phyloP scores from a whole-genome alignment of 2,888 invertebrate species.

The Acrocyrtus sp. region DNA sequence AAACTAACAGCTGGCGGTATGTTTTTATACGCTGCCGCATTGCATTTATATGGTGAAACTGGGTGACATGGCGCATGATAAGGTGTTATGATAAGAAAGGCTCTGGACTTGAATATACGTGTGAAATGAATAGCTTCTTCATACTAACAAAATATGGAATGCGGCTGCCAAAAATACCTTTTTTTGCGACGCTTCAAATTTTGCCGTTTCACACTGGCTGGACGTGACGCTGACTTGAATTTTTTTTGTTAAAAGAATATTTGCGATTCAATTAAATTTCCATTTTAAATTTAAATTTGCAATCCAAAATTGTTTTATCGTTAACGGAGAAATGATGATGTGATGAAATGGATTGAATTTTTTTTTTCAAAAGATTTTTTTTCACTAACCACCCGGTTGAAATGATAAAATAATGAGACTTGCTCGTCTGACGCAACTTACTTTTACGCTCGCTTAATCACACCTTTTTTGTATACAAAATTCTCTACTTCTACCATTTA shows the following conservation, averaged over 20 bases:
- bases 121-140: too few species aligned
- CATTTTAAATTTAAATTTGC: too few species aligned
- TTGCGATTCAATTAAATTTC: not conserved
- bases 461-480: constrained; percentile 17
- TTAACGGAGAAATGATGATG: too few species aligned
- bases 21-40: too few species aligned
- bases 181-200: constrained; percentile 44
- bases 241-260: too few species aligned
- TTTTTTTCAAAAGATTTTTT: constrained; percentile 8
- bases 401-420: constrained; percentile 20
- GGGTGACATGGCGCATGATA: too few species aligned
- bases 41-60: too few species aligned
- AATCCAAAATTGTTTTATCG: too few species aligned
- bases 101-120: too few species aligned
- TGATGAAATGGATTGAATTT: too few species aligned
- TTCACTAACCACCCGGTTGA: constrained; percentile 34
- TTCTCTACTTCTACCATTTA: not conserved
- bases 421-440: constrained; percentile 41
- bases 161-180: constrained; percentile 17
- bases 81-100: too few species aligned
- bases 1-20: too few species aligned
- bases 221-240: constrained; percentile 40
- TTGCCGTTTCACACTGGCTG: constrained; percentile 39
- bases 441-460: constrained; percentile 49
- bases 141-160: constrained; percentile 34